A percentile compares a stretch with the other conserved stretches of the same genome.
phyloP scores from a whole-genome alignment of 2,113 vertebrate genomes.

The Pterocles gutturalis region DNA sequence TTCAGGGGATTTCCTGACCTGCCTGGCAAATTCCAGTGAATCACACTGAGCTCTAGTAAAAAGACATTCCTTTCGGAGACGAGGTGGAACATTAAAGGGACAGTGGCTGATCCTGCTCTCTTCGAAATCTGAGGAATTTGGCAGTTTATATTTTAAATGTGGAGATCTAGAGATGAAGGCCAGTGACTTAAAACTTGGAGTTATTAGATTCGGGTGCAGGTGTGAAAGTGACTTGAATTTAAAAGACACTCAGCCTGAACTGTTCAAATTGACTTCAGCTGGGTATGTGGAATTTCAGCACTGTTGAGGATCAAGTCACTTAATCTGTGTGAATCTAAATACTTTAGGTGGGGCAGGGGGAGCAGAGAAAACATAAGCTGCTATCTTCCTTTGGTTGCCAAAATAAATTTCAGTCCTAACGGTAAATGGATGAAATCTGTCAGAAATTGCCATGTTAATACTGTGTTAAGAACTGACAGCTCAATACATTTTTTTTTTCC shows the following conservation, averaged over 20 bases:
- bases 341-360: background rate
- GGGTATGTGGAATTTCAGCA: background rate
- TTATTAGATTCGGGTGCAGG: background rate
- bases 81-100: conserved; percentile 54
- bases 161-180: background rate
- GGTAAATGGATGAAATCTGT: background rate
- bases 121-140: background rate
- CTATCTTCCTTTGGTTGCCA: background rate
- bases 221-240: background rate
- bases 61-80: conserved; percentile 43
- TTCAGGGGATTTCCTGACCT: conserved; percentile 72
- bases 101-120: background rate
- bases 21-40: conserved; percentile 67
- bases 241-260: background rate
- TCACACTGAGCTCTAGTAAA: conserved; percentile 53
- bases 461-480: background rate
- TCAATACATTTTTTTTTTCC: background rate
- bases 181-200: background rate
- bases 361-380: background rate
- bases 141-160: background rate
- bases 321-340: background rate
- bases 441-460: background rate
- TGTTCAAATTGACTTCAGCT: background rate
- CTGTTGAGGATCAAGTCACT: background rate
- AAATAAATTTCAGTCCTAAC: background rate